These are phyloP conservation scores for Aplidium turbinatum DNA, from an alignment of 23 tunicate genomes.

Conservation along the genomic window DNA sequence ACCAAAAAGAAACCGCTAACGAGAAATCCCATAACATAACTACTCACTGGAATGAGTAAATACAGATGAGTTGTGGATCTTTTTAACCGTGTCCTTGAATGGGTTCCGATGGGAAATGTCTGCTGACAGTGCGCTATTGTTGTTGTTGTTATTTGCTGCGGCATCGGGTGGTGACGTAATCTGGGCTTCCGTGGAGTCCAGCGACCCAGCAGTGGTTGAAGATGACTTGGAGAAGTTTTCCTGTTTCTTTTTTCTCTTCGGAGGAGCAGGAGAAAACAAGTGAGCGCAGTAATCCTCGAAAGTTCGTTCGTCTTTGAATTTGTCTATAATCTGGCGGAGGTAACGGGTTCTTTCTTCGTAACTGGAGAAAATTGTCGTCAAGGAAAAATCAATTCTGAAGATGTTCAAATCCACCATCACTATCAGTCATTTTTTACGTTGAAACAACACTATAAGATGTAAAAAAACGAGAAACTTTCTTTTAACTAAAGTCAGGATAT, in stretches of 20 bases:
- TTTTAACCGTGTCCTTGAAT: not conserved
- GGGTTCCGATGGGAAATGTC: not conserved
- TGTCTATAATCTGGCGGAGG: slow-evolving; percentile 64
- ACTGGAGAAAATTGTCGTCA: slow-evolving; percentile 28
- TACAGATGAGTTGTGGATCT: not conserved
- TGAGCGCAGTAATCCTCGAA: slow-evolving; percentile 81
- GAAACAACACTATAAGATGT: no score
- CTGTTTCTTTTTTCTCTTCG: slow-evolving; percentile 1
- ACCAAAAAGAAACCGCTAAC: no score
- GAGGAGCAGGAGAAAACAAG: slow-evolving; percentile 64
- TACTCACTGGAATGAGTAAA: no score
- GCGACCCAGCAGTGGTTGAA: not conserved
- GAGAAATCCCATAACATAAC: no score
- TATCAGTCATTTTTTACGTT: no score
- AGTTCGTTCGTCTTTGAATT: slow-evolving; percentile 67
- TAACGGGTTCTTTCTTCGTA: slow-evolving; percentile 84
- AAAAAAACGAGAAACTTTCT: no score
- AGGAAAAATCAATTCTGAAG: slow-evolving; percentile 1
- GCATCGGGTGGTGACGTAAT: no score
- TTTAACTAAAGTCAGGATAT: no score
- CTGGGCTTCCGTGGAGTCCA: not conserved
- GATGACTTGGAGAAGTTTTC: not conserved
- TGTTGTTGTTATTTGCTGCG: not conserved
- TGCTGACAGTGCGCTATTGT: not conserved
- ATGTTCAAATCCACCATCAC: no score